phyloP scores from a whole-genome alignment of 2,888 invertebrate genomes.

The Carcina quercana region DNA sequence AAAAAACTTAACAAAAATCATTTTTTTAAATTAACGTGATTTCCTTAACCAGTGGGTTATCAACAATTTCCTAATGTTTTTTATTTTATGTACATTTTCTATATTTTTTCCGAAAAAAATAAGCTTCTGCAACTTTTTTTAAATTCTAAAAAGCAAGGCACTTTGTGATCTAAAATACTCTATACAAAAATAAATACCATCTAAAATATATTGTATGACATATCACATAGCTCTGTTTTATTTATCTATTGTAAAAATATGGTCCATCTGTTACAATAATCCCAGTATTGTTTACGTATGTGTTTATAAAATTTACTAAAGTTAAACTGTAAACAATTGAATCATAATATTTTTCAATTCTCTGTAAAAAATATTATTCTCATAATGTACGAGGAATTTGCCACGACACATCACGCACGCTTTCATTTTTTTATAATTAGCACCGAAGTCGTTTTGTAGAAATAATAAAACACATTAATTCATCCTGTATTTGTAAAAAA shows the following conservation, averaged over 20 bases:
- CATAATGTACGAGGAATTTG: no score
- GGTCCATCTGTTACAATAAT: conserved; percentile 39
- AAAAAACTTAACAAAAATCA: conserved; percentile 41
- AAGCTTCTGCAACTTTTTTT: conserved; percentile 22
- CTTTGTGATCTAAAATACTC: conserved; percentile 30
- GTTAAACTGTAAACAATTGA: no score
- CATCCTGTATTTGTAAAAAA: no score
- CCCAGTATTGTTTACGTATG: conserved; percentile 21
- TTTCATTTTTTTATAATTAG: no score
- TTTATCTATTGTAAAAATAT: conserved; percentile 33
- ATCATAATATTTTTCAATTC: no score
- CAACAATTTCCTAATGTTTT: conserved; percentile 19
- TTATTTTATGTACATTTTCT: conserved; percentile 19
- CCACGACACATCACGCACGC: no score
- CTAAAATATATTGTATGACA: conserved; percentile 66
- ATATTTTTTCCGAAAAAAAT: conserved; percentile 23
- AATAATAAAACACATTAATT: no score
- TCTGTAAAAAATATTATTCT: no score
- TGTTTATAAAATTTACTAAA: no score
- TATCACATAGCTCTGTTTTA: no score
- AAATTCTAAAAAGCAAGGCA: conserved; percentile 42
- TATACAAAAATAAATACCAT: conserved; percentile 47
- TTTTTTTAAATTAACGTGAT: conserved; percentile 28
- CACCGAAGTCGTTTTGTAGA: no score
- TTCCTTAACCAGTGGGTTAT: conserved; percentile 48